These are phyloP conservation scores for Mellivora capensis DNA, from an alignment of 2,113 vertebrate genomes.

Conservation along the genomic window DNA sequence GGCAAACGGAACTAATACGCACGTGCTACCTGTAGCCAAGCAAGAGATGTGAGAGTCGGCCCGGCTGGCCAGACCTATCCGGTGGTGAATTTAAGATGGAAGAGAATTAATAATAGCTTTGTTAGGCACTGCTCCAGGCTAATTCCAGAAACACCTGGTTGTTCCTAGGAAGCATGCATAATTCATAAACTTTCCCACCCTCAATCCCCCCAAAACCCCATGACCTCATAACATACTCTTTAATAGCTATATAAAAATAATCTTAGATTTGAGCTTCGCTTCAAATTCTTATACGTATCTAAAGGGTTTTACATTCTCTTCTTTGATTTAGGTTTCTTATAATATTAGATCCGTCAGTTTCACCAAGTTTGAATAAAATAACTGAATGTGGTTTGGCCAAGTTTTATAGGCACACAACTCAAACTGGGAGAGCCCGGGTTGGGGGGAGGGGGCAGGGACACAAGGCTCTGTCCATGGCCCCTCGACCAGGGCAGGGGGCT, in stretches of 20 bases:
- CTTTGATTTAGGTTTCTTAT: constrained; percentile 60
- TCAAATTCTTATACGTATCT: constrained; percentile 55
- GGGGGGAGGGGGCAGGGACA: fast-evolving
- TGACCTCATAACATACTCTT: constrained; percentile 48
- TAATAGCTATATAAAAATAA: constrained; percentile 81
- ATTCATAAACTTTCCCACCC: not conserved
- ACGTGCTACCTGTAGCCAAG: not conserved
- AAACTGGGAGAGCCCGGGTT: not conserved
- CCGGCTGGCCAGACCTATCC: not conserved
- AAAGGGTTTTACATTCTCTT: constrained; percentile 64
- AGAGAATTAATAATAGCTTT: constrained; percentile 33
- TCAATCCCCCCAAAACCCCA: not conserved
- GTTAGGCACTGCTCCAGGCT: constrained; percentile 75
- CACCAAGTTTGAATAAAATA: constrained; percentile 22
- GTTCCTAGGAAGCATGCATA: constrained; percentile 46
- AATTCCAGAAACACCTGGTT: constrained; percentile 58
- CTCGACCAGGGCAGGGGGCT: fast-evolving
- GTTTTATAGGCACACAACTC: constrained; percentile 23
- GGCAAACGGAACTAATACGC: not conserved
- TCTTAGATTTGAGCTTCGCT: constrained; percentile 59
- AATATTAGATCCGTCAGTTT: constrained; percentile 45
- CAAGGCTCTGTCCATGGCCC: too few relatives aligned
- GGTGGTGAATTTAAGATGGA: not conserved
- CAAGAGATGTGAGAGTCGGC: not conserved
- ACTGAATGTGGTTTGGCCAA: not conserved